Evolutionary conservation across 1,140 invertebrate genomes (phyloP), one percentile per base, ranked within the genome.

Genomic region (Charaxes varanes): DNA sequence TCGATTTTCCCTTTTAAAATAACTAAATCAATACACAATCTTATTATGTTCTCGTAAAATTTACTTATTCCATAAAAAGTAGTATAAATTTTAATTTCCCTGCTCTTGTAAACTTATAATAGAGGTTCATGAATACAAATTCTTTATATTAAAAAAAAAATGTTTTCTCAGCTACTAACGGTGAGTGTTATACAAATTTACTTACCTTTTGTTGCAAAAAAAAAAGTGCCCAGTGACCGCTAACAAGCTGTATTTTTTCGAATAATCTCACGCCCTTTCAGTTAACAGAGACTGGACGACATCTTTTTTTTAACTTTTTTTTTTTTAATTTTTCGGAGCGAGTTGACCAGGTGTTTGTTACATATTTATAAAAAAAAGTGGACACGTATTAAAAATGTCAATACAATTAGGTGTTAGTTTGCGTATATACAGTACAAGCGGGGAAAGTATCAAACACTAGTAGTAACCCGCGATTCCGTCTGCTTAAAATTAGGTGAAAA

Each of bases 161-260:
- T 65, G 59, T 67, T 67, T 58, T 74, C 53, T 56, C 56, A 65
- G 46, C 56, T 52, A 66, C 63, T 72, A 53, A 23, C 31, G 11
- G 34, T 17, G 57, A 67, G 54, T 62, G 62, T 61, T 60, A 42
- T 57, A 62, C 65, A 64, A 74, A 71, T 67, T 71, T 67, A 45
- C 52, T 23, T 42, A 45, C 13, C 45, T 53, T 46, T 74, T 72
- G 56, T 61, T 44, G 14, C 7, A 24, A 15, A 7, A 32, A 35
- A 53, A 45, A 56, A 59, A 57, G 50, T 50, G 28, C 30, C n/a
- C 22, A 64, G 40, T 73, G 69, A 64, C 69, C 67, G 49, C 69
- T 77, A 77, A 73, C 67, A 67, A 67, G 64, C 34, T 63, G 50
- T 48, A 56, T 59, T 56, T 62, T 53, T 34, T 42, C 51, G 32